Conservation (phyloP, 1,140 invertebrate species). For the Hestina assimilis region DNA sequence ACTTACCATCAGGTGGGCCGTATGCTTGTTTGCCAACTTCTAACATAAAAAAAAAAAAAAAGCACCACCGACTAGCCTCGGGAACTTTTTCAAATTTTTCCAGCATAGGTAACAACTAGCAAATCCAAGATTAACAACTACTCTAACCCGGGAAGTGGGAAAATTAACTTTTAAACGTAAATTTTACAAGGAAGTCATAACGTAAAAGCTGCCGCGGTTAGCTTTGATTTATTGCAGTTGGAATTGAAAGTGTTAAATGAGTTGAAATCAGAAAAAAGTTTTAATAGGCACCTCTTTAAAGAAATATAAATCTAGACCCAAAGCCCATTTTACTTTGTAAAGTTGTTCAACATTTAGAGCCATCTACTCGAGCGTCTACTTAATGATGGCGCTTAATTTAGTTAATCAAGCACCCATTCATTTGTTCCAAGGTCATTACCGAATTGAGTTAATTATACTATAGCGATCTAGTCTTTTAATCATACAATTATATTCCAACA, state of each 20-base stretch:
- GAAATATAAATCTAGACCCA: constrained; percentile 71
- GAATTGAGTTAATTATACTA: constrained; percentile 2
- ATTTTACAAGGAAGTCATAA: constrained; percentile 77
- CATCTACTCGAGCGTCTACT: constrained; percentile 58
- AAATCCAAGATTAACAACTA: constrained; percentile 70
- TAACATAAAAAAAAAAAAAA: no score
- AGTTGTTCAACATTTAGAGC: constrained; percentile 64
- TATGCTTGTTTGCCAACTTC: no score
- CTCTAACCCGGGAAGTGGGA: constrained; percentile 57
- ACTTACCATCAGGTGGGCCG: no score
- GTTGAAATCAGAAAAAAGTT: constrained; percentile 76
- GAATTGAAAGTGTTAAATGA: constrained; percentile 76
- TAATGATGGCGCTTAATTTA: constrained; percentile 64
- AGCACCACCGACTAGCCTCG: not conserved
- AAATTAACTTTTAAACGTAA: constrained; percentile 77
- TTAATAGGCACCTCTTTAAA: constrained; percentile 75
- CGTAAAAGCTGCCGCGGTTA: constrained; percentile 73
- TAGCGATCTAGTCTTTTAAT: not conserved
- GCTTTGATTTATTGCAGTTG: constrained; percentile 72
- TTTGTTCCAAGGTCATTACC: constrained; percentile 9
- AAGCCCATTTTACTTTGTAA: constrained; percentile 59
- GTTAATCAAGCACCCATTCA: constrained; percentile 57
- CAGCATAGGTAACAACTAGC: constrained; percentile 2
- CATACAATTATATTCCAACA: no score
- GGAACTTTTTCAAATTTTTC: constrained; percentile 19